Evolutionary conservation across 2,797 vertebrate species (phyloP).

Genomic region (Clarias pachynema): DNA sequence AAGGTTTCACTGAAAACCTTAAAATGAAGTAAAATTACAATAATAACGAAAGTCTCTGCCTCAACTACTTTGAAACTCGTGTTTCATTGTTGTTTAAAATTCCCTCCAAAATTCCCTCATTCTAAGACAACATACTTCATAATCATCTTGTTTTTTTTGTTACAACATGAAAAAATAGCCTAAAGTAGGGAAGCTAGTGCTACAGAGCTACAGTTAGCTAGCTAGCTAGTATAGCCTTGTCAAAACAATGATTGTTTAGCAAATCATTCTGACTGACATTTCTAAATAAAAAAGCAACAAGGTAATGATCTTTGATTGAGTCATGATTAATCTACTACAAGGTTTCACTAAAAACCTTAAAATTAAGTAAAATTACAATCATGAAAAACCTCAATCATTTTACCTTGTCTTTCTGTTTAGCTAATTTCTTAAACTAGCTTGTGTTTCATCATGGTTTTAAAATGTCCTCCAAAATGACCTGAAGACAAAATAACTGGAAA

Average conservation of each 20-base stretch:
- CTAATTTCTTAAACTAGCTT: too few relatives aligned
- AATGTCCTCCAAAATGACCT: too few relatives aligned
- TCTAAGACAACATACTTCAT: background rate
- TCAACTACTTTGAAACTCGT: too few relatives aligned
- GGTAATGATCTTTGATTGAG: background rate
- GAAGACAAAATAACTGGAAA: too few relatives aligned
- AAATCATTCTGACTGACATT: background rate
- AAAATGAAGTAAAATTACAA: background rate
- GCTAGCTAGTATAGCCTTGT: background rate
- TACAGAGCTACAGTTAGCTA: background rate
- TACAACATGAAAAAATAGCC: background rate
- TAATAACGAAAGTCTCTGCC: too few relatives aligned
- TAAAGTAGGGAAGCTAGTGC: too few relatives aligned
- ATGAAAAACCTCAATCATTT: too few relatives aligned
- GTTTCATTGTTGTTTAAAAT: too few relatives aligned
- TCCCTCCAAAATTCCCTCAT: too few relatives aligned
- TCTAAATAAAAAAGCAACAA: background rate
- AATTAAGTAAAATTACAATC: background rate
- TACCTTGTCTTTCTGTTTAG: too few relatives aligned
- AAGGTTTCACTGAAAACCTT: background rate
- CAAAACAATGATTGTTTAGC: background rate
- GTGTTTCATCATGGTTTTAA: too few relatives aligned
- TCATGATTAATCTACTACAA: background rate
- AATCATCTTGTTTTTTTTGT: background rate
- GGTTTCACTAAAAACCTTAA: background rate